These are phyloP conservation scores for Hesperophylax magnus DNA, from an alignment of 1,140 invertebrate species.

Conservation along the genomic window DNA sequence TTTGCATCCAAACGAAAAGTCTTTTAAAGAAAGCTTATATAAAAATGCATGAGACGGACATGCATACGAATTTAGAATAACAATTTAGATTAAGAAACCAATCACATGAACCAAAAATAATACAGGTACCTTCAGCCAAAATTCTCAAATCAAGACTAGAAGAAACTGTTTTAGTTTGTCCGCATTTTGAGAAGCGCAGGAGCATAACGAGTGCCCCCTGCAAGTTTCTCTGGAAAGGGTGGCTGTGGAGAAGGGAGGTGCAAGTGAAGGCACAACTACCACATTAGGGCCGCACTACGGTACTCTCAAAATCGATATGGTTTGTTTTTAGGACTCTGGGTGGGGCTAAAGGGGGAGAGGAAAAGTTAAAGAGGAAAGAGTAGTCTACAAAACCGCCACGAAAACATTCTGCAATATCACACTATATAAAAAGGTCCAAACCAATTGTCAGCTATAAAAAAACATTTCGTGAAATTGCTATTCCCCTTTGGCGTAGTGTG, in stretches of 20 bases:
- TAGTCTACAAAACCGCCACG: background rate
- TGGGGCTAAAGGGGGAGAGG: constrained; percentile 42
- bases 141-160: background rate
- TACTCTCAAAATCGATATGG: constrained; percentile 58
- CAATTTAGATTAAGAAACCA: too few species aligned
- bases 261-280: constrained; percentile 58
- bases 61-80: too few species aligned
- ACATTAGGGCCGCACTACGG: constrained; percentile 57
- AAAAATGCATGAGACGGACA: too few species aligned
- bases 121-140: too few species aligned
- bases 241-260: constrained; percentile 46
- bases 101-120: too few species aligned
- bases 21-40: too few species aligned
- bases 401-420: background rate
- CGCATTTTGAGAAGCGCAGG: constrained; percentile 33
- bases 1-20: too few species aligned
- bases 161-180: background rate
- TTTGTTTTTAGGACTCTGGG: constrained; percentile 56
- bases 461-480: background rate
- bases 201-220: constrained; percentile 22
- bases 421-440: background rate
- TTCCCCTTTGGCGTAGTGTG: background rate
- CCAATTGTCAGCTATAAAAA: background rate
- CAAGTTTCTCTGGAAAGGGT: constrained; percentile 58
- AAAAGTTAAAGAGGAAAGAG: constrained; percentile 43